A percentile compares a stretch with the other conserved stretches of the same genome.
These are phyloP conservation scores for Psilopsiagon aymara DNA, from an alignment of 2,113 vertebrate species.

Conservation along the genomic window DNA sequence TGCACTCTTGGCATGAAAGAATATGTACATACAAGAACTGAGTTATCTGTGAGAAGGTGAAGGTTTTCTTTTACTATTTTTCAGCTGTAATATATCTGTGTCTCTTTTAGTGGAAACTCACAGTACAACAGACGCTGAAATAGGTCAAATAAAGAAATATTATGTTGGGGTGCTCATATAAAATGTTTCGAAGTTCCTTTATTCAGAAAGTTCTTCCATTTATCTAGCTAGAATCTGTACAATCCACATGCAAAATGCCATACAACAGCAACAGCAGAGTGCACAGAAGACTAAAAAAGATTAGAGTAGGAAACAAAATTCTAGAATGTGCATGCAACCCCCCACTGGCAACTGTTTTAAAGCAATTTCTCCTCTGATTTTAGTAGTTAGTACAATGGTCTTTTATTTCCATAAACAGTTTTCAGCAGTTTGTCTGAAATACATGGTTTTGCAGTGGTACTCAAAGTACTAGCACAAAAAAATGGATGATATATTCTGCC, in stretches of 20 bases:
- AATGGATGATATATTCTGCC: neutral
- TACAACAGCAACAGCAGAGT: neutral
- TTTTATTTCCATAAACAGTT: neutral
- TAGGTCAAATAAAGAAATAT: neutral
- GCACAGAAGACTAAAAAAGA: neutral
- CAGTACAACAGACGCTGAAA: neutral
- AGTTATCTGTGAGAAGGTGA: neutral
- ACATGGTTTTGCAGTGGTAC: slow-evolving; percentile 15
- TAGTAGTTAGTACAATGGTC: neutral
- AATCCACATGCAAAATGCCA: slow-evolving; percentile 29
- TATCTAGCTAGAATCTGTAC: neutral
- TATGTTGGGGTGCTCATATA: neutral
- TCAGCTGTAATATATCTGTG: neutral
- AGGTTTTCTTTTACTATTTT: neutral
- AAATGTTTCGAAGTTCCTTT: neutral
- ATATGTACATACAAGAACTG: neutral
- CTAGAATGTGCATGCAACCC: neutral
- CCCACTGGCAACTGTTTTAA: neutral
- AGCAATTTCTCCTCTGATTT: neutral
- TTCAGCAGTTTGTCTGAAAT: neutral
- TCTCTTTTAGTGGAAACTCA: neutral
- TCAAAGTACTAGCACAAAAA: slow-evolving; percentile 31
- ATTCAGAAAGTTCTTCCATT: neutral
- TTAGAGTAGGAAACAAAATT: neutral
- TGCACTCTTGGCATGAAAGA: neutral